These are phyloP conservation scores for Alcedo quadribrachys DNA, from an alignment of 2,797 vertebrate genomes.

Conservation along the genomic window DNA sequence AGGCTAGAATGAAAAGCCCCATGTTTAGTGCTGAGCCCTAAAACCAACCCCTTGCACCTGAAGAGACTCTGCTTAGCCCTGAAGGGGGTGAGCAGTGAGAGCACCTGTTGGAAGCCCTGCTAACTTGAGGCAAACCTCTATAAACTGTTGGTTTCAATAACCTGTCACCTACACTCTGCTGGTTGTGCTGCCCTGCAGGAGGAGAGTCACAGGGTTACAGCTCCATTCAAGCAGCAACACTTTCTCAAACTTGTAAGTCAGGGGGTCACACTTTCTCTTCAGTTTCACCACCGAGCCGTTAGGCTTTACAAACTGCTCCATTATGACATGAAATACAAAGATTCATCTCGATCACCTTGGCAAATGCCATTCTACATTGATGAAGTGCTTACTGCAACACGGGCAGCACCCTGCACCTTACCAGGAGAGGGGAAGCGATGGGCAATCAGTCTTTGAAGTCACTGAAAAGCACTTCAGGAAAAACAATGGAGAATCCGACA, in stretches of 20 bases:
- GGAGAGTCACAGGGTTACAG: fast-evolving
- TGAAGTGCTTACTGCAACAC: neutral
- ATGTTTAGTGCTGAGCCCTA: neutral
- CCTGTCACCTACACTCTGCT: neutral
- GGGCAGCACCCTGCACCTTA: neutral
- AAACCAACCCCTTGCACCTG: neutral
- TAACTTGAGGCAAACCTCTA: neutral
- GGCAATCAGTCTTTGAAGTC: neutral
- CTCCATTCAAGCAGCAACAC: neutral
- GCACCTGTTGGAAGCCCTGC: neutral
- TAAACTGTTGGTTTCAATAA: neutral
- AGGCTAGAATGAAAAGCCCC: neutral
- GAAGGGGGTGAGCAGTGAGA: neutral
- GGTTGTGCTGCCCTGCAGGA: neutral
- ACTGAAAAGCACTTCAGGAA: neutral
- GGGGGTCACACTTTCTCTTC: neutral
- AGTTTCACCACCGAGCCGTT: neutral
- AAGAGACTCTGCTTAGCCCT: neutral
- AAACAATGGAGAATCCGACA: neutral
- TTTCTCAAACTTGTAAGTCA: neutral
- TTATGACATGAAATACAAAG: neutral
- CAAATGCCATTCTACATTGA: neutral
- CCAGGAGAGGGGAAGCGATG: neutral
- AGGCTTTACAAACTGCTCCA: neutral
- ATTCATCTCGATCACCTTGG: neutral